Percentiles rank a stretch among this genome's conserved stretches.
Evolutionary conservation across 2,888 invertebrate species (phyloP).

Genomic region (Stratiomys singularior): DNA sequence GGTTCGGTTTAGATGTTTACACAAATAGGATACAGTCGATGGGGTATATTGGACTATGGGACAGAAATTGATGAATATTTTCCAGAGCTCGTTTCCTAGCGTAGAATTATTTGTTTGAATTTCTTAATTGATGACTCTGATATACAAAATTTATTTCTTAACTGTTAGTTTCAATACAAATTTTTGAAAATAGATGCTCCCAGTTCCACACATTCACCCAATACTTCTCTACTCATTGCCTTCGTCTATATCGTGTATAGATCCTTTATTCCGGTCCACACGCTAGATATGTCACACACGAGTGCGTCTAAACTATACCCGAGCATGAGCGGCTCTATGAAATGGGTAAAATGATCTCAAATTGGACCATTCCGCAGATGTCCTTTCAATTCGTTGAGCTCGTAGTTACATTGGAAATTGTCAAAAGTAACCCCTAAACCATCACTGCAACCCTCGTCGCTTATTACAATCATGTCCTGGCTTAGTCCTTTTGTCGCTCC

Average conservation of each 20-base stretch:
- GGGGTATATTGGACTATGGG: no score
- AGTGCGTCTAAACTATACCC: background rate
- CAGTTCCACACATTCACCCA: no score
- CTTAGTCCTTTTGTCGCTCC: background rate
- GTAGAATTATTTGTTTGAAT: no score
- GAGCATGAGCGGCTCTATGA: background rate
- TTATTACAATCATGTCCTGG: background rate
- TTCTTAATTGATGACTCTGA: no score
- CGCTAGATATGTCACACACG: slow-evolving; percentile 28
- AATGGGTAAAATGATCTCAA: slow-evolving; percentile 31
- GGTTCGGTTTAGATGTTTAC: background rate
- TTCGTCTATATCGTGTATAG: no score
- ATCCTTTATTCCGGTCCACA: background rate
- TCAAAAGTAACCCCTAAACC: background rate
- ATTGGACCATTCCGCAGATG: slow-evolving; percentile 33
- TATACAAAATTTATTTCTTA: no score
- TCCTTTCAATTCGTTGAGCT: slow-evolving; percentile 15
- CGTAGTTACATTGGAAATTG: background rate
- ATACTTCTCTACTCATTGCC: no score
- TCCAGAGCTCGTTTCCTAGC: no score
- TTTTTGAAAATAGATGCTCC: no score
- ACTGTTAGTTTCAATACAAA: no score
- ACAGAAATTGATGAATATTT: no score
- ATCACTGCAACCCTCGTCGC: background rate
- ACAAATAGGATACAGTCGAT: no score